A percentile compares a stretch with the other conserved stretches of the same genome.
phyloP scores from a whole-genome alignment of 1,140 invertebrate genomes.

The Drosophila teissieri region DNA sequence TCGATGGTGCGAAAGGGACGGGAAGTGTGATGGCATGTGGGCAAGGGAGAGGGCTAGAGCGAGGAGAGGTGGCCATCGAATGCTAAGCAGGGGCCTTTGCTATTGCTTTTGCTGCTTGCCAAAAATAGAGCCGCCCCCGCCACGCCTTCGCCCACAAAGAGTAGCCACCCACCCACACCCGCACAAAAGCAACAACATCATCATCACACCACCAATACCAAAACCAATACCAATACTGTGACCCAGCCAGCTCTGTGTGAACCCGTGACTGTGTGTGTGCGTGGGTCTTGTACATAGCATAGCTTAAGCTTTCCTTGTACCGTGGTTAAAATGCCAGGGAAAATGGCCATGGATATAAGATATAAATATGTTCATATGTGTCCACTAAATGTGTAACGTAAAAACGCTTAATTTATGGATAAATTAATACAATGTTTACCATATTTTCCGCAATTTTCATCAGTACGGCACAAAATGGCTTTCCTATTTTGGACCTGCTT shows the following conservation, averaged over 20 bases:
- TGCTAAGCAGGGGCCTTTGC: slow-evolving; percentile 45
- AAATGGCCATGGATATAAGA: background rate
- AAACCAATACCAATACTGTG: slow-evolving; percentile 52
- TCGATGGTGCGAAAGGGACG: slow-evolving; percentile 39
- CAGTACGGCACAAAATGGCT: background rate
- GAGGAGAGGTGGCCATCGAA: slow-evolving; percentile 29
- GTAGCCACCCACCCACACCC: slow-evolving; percentile 23
- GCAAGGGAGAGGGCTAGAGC: slow-evolving; percentile 7
- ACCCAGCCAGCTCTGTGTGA: slow-evolving; percentile 51
- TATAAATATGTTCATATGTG: too few relatives aligned
- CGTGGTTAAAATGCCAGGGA: slow-evolving; percentile 13
- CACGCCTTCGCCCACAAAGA: slow-evolving; percentile 34
- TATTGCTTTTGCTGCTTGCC: slow-evolving; percentile 47
- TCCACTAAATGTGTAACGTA: too few relatives aligned
- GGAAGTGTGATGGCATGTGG: slow-evolving; percentile 25
- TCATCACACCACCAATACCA: slow-evolving; percentile 27
- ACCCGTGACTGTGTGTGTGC: slow-evolving; percentile 25
- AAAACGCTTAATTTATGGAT: too few relatives aligned
- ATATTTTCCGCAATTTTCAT: background rate
- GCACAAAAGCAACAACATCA: slow-evolving; percentile 31
- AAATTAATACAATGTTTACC: too few relatives aligned
- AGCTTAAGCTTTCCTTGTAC: slow-evolving; percentile 69
- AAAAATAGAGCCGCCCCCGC: slow-evolving; percentile 78
- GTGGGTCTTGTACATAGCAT: slow-evolving; percentile 52
- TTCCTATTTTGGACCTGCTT: background rate